Evolutionary conservation across 1,140 invertebrate genomes (phyloP).

Genomic region (Ceratitis capitata): DNA sequence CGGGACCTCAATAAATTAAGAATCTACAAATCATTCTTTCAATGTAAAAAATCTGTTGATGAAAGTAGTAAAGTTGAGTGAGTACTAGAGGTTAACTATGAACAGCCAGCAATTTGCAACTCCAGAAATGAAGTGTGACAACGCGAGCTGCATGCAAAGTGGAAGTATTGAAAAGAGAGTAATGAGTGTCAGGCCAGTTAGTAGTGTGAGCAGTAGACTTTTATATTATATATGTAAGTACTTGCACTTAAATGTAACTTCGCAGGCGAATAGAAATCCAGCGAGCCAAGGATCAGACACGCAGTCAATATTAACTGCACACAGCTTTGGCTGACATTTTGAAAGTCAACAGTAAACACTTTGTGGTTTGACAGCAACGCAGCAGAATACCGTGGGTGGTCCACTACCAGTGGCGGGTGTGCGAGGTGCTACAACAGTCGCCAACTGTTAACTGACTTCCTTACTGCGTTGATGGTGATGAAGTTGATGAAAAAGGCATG

Average conservation of each 20-base stretch:
- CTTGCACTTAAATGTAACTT: neutral
- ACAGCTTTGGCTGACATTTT: neutral
- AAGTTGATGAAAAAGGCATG: neutral
- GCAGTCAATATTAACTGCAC: neutral
- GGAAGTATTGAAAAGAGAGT: neutral
- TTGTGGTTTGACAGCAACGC: neutral
- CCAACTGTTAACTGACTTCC: neutral
- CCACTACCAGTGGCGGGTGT: too few relatives aligned
- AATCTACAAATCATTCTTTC: slow-evolving; percentile 1
- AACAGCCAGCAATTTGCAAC: slow-evolving; percentile 18
- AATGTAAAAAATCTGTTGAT: neutral
- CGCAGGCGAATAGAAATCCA: neutral
- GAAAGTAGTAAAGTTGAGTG: too few relatives aligned
- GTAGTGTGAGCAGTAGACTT: too few relatives aligned
- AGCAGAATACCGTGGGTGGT: neutral
- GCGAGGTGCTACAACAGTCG: neutral
- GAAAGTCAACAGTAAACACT: neutral
- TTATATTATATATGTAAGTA: too few relatives aligned
- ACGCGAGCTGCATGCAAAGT: slow-evolving; percentile 1
- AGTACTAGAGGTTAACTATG: slow-evolving; percentile 5
- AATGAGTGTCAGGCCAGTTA: neutral
- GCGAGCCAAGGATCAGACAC: neutral
- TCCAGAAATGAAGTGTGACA: slow-evolving; percentile 5
- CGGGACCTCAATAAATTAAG: too few relatives aligned
- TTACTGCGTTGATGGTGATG: neutral